A percentile compares a stretch with the other conserved stretches of the same genome.
phyloP scores from a whole-genome alignment of 2,113 vertebrate genomes.

The Pycnonotus jocosus region DNA sequence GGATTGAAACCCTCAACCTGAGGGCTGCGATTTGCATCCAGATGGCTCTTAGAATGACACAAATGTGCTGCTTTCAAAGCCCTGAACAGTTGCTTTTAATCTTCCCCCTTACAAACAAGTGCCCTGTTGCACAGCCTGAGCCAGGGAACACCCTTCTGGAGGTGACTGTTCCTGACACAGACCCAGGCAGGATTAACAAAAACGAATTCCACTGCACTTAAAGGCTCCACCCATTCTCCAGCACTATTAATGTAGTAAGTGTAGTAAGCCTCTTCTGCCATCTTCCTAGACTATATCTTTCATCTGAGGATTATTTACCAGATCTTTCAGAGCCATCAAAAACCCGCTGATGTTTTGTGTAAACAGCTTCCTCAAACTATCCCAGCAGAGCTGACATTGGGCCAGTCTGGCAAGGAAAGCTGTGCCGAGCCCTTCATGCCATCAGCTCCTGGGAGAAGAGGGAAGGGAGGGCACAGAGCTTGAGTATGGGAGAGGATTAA shows the following conservation, averaged over 20 bases:
- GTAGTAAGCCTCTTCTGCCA: conserved; percentile 15
- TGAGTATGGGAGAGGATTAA: conserved; percentile 19
- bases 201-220: conserved; percentile 1
- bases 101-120: background rate
- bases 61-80: background rate
- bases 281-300: conserved; percentile 31
- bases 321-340: conserved; percentile 64
- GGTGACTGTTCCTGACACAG: background rate
- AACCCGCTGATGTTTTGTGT: conserved; percentile 60
- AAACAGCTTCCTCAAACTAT: conserved; percentile 56
- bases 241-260: background rate
- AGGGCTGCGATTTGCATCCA: background rate
- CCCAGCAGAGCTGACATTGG: conserved; percentile 38
- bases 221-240: background rate
- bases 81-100: background rate
- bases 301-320: conserved; percentile 52
- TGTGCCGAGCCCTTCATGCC: background rate
- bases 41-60: background rate
- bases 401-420: conserved; percentile 37
- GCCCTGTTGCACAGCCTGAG: background rate
- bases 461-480: conserved; percentile 7
- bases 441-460: conserved; percentile 12
- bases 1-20: background rate
- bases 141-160: conserved; percentile 9
- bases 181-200: conserved; percentile 14